Base-by-base conservation (phyloP, 2,797 vertebrate species). In the Tauraco hartlaubi region DNA sequence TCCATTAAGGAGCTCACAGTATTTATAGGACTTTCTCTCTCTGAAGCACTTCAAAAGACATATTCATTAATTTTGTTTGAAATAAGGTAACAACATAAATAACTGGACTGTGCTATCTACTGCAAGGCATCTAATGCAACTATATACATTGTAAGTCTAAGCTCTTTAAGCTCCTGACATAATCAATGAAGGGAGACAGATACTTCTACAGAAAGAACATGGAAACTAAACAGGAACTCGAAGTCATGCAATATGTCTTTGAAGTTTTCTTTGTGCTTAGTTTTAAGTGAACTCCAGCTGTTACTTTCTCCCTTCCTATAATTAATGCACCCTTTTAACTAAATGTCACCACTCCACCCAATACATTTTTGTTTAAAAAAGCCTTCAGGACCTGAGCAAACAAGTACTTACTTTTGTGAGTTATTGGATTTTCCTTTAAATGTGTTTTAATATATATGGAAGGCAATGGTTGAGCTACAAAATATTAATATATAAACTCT, bases 261-360 rank as follows among this genome's bases (percentile, higher is more conserved):
- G 56, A 94, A 85, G 72, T 67, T 71, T 74, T 41, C 25, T 63
- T 83, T 83, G 56, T 71, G 61, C 52, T 88, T 71, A 56, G 28
- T 46, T 82, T 89, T 63, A 82, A 85, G 63, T 74, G 44, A 95
- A 67, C 20, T 66, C 33, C 66, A 94, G 33, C 79, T 64, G 31
- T 63, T 92, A 80, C 59, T 80, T 91, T 92, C 66, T 90, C 76
- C 49, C 41, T 91, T 96, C 64, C 67, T 85, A 82, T 59, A 82
- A 87, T 74, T 92, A 92, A 85, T 62, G 41, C 31, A 69, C 12
- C 49, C 78, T 85, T 94, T 94, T 41, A 94, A 79, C 44, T 71
- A 73, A 79, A 91, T 41, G 58, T 73, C 33, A 56, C 33, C 23
- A 64, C 23, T 46, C 84, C 62, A 85, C 62, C 48, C 43, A 39